Percentiles rank a stretch among this genome's conserved stretches.
phyloP scores from a whole-genome alignment of 2,797 vertebrate species.

The Epinephelus awoara region DNA sequence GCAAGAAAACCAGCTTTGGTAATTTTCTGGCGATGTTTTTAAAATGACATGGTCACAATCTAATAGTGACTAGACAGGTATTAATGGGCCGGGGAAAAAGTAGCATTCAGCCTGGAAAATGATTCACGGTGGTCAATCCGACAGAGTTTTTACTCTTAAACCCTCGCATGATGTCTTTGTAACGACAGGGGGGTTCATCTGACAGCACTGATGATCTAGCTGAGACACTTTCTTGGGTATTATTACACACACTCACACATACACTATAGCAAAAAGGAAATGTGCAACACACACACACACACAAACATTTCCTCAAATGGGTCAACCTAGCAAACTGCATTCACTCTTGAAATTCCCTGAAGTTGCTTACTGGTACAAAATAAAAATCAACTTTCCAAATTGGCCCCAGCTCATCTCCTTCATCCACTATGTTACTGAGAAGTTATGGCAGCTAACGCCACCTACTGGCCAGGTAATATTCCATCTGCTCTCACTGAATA shows the following conservation, averaged over 20 bases:
- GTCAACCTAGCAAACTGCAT: slow-evolving; percentile 61
- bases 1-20: slow-evolving; percentile 39
- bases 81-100: neutral
- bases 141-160: neutral
- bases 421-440: slow-evolving; percentile 40
- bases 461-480: slow-evolving; percentile 59
- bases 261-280: slow-evolving; percentile 31
- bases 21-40: neutral
- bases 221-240: slow-evolving; percentile 5
- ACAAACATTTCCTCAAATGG: slow-evolving; percentile 28
- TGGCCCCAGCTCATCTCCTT: slow-evolving; percentile 57
- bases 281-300: slow-evolving; percentile 19
- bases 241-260: neutral
- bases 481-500: slow-evolving; percentile 20
- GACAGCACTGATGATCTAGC: slow-evolving; percentile 6
- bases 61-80: neutral
- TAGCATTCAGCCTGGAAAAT: neutral
- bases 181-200: neutral
- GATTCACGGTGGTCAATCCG: neutral
- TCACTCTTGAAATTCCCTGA: slow-evolving; percentile 83
- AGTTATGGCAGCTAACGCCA: slow-evolving; percentile 32
- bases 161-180: neutral
- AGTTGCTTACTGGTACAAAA: slow-evolving; percentile 66
- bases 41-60: neutral
- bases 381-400: slow-evolving; percentile 46